phyloP scores from a whole-genome alignment of 1,140 invertebrate genomes.

The Pteromalus puparum region DNA sequence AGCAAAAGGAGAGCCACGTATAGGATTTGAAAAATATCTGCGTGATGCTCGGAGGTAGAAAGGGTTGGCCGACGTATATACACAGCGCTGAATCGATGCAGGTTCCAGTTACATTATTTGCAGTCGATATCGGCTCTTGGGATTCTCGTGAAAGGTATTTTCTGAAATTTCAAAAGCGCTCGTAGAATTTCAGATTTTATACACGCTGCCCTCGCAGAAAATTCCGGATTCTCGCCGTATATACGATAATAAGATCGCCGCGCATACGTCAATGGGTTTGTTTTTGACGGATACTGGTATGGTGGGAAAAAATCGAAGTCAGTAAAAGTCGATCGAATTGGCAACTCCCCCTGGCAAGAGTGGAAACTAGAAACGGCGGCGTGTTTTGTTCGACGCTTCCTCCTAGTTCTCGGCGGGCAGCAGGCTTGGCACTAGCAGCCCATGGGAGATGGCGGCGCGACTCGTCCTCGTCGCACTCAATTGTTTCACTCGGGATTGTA shows the following conservation, averaged over 20 bases:
- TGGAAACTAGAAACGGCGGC: not conserved
- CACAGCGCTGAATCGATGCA: not conserved
- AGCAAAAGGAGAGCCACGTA: not conserved
- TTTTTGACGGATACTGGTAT: not conserved
- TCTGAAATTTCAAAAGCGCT: not conserved
- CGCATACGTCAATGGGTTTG: not conserved
- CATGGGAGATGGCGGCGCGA: not conserved
- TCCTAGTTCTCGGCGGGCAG: too few species aligned
- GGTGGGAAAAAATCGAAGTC: too few species aligned
- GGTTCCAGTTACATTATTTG: conserved; percentile 1
- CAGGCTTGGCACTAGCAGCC: not conserved
- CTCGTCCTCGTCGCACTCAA: conserved; percentile 60
- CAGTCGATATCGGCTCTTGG: not conserved
- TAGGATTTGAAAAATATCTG: conserved; percentile 7
- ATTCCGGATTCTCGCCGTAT: not conserved
- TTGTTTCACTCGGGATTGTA: conserved; percentile 70
- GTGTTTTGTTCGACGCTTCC: too few species aligned
- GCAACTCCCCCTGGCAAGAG: not conserved
- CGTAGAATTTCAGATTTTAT: not conserved
- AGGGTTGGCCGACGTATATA: not conserved
- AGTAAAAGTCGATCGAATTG: not conserved
- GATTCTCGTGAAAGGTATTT: not conserved
- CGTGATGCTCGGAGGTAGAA: not conserved
- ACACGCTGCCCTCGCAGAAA: not conserved
- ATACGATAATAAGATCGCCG: not conserved